Percentiles rank a stretch among this genome's conserved stretches.
These are phyloP conservation scores for Beaufortia kweichowensis DNA, from an alignment of 2,113 vertebrate genomes.

Conservation along the genomic window DNA sequence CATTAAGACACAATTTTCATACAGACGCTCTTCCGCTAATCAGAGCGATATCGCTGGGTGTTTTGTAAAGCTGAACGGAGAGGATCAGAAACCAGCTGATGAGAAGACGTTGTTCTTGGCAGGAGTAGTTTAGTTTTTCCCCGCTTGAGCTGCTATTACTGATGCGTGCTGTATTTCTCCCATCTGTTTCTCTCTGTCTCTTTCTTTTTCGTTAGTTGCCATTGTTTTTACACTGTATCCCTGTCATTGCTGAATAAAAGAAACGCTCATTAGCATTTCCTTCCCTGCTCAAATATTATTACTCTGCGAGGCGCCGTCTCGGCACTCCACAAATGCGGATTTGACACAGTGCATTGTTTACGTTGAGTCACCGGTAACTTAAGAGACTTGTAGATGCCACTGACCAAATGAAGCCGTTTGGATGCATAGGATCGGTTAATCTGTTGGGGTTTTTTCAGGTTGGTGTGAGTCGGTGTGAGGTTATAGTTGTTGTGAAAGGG, in stretches of 20 bases:
- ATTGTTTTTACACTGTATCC: slow-evolving; percentile 3
- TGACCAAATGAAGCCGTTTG: slow-evolving; percentile 41
- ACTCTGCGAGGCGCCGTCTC: background rate
- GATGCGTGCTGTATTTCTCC: background rate
- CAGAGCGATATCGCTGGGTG: background rate
- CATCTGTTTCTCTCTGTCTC: background rate
- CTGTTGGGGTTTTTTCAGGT: slow-evolving; percentile 1
- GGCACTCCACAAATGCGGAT: slow-evolving; percentile 20
- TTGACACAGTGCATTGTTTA: slow-evolving; percentile 17
- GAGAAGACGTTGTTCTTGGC: background rate
- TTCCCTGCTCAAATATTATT: slow-evolving; percentile 15
- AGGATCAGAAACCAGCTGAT: background rate
- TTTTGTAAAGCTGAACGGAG: background rate
- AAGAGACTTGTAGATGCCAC: background rate
- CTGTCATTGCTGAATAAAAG: slow-evolving; percentile 15
- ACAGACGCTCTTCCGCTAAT: background rate
- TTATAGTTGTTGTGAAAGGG: background rate
- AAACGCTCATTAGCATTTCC: slow-evolving; percentile 33
- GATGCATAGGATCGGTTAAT: slow-evolving; percentile 12
- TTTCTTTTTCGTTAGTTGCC: background rate
- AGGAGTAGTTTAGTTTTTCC: background rate
- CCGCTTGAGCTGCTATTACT: background rate
- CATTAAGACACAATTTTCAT: background rate
- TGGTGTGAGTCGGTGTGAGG: slow-evolving; percentile 14
- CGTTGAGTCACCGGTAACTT: background rate